Evolutionary conservation across 2,888 invertebrate genomes (phyloP), one percentile per base, ranked within the genome.

Genomic region (Calliopum simillimum): DNA sequence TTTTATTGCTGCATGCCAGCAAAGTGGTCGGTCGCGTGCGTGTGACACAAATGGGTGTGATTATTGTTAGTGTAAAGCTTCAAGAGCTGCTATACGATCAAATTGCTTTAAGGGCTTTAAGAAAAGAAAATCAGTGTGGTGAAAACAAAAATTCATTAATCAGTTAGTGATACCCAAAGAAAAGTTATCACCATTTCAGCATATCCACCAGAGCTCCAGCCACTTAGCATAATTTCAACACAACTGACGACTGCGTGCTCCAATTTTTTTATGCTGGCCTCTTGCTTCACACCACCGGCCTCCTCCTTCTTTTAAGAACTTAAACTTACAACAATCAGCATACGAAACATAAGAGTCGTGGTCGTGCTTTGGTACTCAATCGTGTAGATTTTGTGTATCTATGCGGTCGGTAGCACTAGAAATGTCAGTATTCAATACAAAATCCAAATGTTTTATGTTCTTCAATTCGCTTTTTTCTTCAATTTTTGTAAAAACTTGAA

Each of bases 231-330:
- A 33, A 33, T 8, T 33, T 33, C 33, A 33, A 33, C 33, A 33
- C 33, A 33, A 6, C 33, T 33, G 33, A 33, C 33, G 33, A 33
- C 53, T 23, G 53, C 23, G 53, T 53, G 53, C 23, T 53, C 53
- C 53, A 53, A 53, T 53, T 53, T 53, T 53, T 53, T 53, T 23
- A 53, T 53, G 53, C 19, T 53, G 21, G 21, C 53, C 53, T 14
- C 16, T 49, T 49, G 49, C 16, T 16, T 16, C 13, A 12, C n/a
- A 16, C 4, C 16, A 16, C 49, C n/a, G 14, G 16, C n/a, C 14
- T 6, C 16, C 23, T 56, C 23, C 55, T 56, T 13, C 55, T 33
- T 33, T 33, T 33, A 33, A 33, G 33, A 56, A 56, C 23, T 56
- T 56, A 56, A 23, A 23, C 11, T 56, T 3, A 19, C 21, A 14